These are phyloP conservation scores for Trichechus manatus DNA, from an alignment of 2,113 vertebrate species.

Conservation along the genomic window DNA sequence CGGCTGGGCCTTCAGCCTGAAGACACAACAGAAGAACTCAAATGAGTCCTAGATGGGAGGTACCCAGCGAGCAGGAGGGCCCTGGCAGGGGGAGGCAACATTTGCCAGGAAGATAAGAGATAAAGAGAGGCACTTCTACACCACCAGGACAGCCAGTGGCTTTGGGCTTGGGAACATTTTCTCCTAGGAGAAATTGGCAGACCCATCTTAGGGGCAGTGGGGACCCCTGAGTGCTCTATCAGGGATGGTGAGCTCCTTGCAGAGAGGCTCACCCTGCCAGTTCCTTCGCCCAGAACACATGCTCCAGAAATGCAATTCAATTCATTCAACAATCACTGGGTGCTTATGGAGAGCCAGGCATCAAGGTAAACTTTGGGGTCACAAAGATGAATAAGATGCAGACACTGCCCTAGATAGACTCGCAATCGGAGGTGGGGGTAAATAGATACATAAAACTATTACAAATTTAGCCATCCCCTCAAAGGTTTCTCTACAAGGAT, in stretches of 20 bases:
- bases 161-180: neutral
- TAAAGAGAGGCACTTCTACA: neutral
- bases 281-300: neutral
- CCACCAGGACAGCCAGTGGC: neutral
- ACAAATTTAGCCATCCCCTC: neutral
- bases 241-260: neutral
- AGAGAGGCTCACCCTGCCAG: neutral
- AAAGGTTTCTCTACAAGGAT: neutral
- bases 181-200: neutral
- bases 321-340: neutral
- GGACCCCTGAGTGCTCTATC: neutral
- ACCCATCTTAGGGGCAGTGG: neutral
- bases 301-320: neutral
- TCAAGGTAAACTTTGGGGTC: neutral
- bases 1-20: neutral
- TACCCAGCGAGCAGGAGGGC: neutral
- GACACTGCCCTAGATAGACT: neutral
- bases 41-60: slow-evolving; percentile 7
- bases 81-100: neutral
- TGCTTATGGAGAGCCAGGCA: neutral
- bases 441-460: neutral
- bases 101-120: slow-evolving; percentile 34
- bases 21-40: neutral
- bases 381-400: neutral
- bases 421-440: fast-evolving